These are phyloP conservation scores for Melipona quadrifasciata DNA, from an alignment of 1,140 invertebrate genomes.

Conservation along the genomic window DNA sequence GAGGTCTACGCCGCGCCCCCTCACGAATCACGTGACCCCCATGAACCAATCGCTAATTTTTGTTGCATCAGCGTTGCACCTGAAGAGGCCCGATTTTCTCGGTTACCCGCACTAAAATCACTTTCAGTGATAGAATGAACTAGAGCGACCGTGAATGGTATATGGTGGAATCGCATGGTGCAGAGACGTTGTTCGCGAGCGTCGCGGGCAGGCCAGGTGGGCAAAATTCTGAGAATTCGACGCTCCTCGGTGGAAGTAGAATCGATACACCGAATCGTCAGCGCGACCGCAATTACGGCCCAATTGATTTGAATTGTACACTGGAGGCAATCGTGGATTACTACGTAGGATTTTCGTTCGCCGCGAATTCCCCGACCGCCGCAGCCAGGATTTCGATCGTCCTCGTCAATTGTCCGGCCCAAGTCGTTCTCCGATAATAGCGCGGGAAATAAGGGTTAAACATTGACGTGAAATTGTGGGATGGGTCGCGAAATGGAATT, in stretches of 20 bases:
- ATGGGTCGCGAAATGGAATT: background rate
- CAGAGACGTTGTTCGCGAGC: background rate
- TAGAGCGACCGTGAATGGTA: background rate
- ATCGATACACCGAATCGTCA: background rate
- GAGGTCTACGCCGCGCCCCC: too few species aligned
- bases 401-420: background rate
- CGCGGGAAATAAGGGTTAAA: background rate
- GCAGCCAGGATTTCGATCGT: background rate
- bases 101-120: too few species aligned
- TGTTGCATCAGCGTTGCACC: too few species aligned
- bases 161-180: too few species aligned
- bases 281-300: conserved; percentile 43
- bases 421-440: background rate
- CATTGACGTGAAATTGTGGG: background rate
- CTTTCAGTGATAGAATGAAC: too few species aligned
- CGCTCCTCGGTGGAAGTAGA: conserved; percentile 16
- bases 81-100: too few species aligned
- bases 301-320: conserved; percentile 57
- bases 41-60: too few species aligned
- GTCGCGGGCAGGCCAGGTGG: background rate
- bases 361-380: conserved; percentile 18
- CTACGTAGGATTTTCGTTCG: background rate
- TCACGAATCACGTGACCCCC: too few species aligned
- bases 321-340: conserved; percentile 15
- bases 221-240: conserved; percentile 28